Conservation (phyloP, 2,888 invertebrate genomes). For the Rhorus exstirpatorius region DNA sequence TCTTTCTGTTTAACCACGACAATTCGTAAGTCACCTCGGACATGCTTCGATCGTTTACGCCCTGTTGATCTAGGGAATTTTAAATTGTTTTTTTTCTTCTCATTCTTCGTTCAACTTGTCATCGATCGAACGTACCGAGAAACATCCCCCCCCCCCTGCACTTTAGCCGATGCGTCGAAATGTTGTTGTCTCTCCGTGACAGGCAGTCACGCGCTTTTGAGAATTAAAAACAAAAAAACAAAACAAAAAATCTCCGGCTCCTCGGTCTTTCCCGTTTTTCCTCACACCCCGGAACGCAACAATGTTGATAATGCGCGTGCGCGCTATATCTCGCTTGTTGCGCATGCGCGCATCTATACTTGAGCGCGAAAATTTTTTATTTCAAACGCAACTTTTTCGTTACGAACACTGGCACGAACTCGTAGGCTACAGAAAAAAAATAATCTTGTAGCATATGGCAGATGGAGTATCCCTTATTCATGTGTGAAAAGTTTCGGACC, state of each 20-base stretch:
- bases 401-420: too few species aligned
- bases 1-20: background rate
- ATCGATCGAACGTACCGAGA: slow-evolving; percentile 22
- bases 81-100: background rate
- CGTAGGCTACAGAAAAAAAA: too few species aligned
- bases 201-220: slow-evolving; percentile 51
- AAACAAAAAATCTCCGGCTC: slow-evolving; percentile 38
- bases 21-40: background rate
- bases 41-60: background rate
- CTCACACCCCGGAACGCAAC: background rate
- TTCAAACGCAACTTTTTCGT: too few species aligned
- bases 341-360: background rate
- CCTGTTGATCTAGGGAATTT: background rate
- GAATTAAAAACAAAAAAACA: slow-evolving; percentile 14
- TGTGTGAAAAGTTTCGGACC: too few species aligned
- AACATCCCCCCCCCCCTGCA: too few species aligned
- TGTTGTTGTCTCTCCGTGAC: slow-evolving; percentile 50
- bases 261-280: background rate
- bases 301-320: slow-evolving; percentile 29
- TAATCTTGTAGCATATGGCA: too few species aligned
- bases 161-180: slow-evolving; percentile 22
- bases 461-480: too few species aligned
- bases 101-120: slow-evolving; percentile 3
- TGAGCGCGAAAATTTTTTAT: slow-evolving; percentile 39
- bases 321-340: slow-evolving; percentile 2